Evolutionary conservation across 37 sponge, comb jelly and placozoan genomes (phyloP), one percentile per base, ranked within the genome.

Genomic region (Agelas oroides): DNA sequence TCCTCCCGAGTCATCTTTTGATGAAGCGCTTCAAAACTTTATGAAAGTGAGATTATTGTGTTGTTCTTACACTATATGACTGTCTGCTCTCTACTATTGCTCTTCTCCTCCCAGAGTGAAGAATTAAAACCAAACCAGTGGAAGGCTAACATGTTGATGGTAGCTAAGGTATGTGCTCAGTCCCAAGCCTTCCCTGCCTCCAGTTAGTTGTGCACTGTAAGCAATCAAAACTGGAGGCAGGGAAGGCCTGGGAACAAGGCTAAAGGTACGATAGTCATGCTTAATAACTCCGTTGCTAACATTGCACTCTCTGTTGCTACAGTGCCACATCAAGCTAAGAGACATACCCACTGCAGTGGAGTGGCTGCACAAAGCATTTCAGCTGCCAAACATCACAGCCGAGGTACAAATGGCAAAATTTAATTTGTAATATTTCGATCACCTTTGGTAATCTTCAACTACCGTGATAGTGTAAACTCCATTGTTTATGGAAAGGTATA

Each of bases 131-230:
- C 85, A 17, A 71, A 68, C 0, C 25, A 53, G 2, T 88, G 88
- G 93, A 88, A 84, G 56, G 64, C 70, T 35, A 92, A 92, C 68
- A 46, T 77, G 19, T 76, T 92, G 0, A 76, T 80, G 84, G 71
- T 92, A 35, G 93, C 89, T 24, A 92, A 92, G 90, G 90, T 89
- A 46, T 5, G 53, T n/a, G 46, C 46, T 8, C 8, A 3, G 46
- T 46, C 46, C 46, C 46, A 46, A 46, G 46, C 46, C 46, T 8
- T 3, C 46, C 6, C 46, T 46, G 46, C 8, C 8, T 46, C 8
- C 46, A 8, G 46, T 46, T 46, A 8, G 6, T 12, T 8, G 46
- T 8, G 8, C 46, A 8, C 3, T 12, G 8, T 46, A 46, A 46
- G 46, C 6, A 8, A 12, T 3, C 46, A 46, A 46, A 46, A 46